Conservation (phyloP, 92 coral and sea anemone genomes). For the Zoanthus gigantus region DNA sequence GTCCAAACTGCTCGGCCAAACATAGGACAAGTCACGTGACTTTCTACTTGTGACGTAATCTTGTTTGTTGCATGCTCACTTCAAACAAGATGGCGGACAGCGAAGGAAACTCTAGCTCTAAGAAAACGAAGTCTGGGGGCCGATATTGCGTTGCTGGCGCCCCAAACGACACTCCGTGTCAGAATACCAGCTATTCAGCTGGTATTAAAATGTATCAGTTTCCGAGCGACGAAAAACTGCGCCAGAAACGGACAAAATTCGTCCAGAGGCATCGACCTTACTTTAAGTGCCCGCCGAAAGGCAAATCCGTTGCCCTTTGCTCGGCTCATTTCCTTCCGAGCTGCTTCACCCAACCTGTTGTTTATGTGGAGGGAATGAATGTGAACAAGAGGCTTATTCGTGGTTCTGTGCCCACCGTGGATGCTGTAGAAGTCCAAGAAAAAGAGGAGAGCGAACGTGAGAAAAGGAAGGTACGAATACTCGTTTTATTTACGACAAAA, state of each 20-base stretch:
- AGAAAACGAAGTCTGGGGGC: constrained; percentile 7
- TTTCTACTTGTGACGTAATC: not conserved
- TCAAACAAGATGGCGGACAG: constrained; percentile 15
- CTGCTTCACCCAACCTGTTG: not conserved
- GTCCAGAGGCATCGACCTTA: not conserved
- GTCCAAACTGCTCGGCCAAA: constrained; percentile 1
- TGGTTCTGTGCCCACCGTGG: not conserved
- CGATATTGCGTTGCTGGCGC: constrained; percentile 29
- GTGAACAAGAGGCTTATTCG: not conserved
- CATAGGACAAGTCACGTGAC: not conserved
- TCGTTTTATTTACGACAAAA: not conserved
- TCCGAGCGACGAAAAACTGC: not conserved
- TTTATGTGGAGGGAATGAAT: not conserved
- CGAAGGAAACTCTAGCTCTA: not conserved
- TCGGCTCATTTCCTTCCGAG: constrained; percentile 4
- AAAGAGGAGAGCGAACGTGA: not conserved
- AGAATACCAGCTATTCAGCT: not conserved
- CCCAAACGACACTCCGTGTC: constrained; percentile 15
- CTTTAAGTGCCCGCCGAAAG: constrained; percentile 2
- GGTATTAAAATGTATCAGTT: constrained; percentile 9
- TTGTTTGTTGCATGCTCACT: not conserved
- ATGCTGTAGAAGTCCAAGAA: not conserved
- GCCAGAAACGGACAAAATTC: not conserved
- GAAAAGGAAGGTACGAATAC: constrained; percentile 2
- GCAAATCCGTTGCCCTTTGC: constrained; percentile 3